A percentile compares a stretch with the other conserved stretches of the same genome.
Conservation (phyloP, 2,888 invertebrate species). For the Boloria euphrosyne region DNA sequence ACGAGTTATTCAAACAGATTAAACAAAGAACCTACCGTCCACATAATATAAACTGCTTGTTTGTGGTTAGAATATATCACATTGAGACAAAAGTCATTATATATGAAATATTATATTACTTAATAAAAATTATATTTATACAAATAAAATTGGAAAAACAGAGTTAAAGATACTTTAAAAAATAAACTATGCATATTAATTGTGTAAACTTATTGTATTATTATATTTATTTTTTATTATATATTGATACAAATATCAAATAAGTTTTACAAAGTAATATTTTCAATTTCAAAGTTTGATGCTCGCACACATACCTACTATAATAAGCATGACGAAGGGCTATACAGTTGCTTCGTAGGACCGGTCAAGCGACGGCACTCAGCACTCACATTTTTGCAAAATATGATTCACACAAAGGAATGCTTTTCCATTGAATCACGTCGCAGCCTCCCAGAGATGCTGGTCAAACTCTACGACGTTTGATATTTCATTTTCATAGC, state of each 20-base stretch:
- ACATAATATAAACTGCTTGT: neutral
- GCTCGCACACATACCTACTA: neutral
- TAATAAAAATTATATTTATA: neutral
- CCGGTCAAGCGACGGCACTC: conserved; percentile 41
- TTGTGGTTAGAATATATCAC: conserved; percentile 12
- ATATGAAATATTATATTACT: neutral
- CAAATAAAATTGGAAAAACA: neutral
- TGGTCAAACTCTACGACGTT: no score
- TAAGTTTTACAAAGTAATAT: neutral
- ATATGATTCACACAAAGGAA: conserved; percentile 62
- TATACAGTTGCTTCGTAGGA: conserved; percentile 4
- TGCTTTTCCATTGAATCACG: conserved; percentile 66
- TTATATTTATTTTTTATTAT: no score
- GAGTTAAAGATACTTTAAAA: no score
- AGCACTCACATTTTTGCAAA: conserved; percentile 55
- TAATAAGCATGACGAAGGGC: conserved; percentile 4
- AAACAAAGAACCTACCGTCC: no score
- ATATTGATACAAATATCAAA: neutral
- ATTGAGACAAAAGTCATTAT: conserved; percentile 1
- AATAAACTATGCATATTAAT: no score
- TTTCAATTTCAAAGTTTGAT: neutral
- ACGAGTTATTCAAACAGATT: no score
- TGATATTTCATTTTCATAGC: no score
- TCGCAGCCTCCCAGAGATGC: conserved; percentile 18
- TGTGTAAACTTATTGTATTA: no score